Percentiles rank a stretch among this genome's conserved stretches.
Conservation (phyloP, 2,888 invertebrate genomes). For the Eupithecia tripunctaria region DNA sequence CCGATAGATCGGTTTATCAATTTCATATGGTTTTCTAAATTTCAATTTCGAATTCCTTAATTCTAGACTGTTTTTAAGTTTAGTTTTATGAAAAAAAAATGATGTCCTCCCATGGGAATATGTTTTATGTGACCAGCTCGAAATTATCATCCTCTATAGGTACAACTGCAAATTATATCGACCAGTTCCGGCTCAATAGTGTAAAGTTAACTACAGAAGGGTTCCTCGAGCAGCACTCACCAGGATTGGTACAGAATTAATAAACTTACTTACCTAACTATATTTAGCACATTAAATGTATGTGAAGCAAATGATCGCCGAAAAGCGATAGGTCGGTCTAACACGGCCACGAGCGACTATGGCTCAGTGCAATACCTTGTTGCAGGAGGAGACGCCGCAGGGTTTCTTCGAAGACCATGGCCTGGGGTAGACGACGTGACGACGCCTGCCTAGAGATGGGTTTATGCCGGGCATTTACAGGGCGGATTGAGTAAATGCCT, state of each 20-base stretch:
- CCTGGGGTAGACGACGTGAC: constrained; percentile 88
- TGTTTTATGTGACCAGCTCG: too few species aligned
- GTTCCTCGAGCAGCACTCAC: background rate
- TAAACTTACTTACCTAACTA: background rate
- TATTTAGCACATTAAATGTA: background rate
- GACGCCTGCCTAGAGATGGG: too few species aligned
- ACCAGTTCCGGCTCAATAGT: background rate
- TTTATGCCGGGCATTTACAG: too few species aligned
- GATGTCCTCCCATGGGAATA: too few species aligned
- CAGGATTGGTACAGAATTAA: background rate
- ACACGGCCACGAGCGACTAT: constrained; percentile 80
- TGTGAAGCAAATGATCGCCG: constrained; percentile 52
- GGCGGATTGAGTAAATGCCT: too few species aligned
- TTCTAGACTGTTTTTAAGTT: too few species aligned
- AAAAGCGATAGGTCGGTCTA: constrained; percentile 78
- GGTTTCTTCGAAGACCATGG: constrained; percentile 99
- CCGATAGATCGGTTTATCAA: too few species aligned
- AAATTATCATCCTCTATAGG: too few species aligned
- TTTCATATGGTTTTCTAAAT: too few species aligned
- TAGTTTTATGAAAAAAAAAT: too few species aligned
- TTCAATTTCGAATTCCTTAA: too few species aligned
- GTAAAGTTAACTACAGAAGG: background rate
- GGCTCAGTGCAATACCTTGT: constrained; percentile 86
- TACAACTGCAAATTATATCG: too few species aligned
- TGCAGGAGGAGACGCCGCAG: constrained; percentile 99